Conservation (phyloP, 2,113 vertebrate genomes). For the Bubo bubo region DNA sequence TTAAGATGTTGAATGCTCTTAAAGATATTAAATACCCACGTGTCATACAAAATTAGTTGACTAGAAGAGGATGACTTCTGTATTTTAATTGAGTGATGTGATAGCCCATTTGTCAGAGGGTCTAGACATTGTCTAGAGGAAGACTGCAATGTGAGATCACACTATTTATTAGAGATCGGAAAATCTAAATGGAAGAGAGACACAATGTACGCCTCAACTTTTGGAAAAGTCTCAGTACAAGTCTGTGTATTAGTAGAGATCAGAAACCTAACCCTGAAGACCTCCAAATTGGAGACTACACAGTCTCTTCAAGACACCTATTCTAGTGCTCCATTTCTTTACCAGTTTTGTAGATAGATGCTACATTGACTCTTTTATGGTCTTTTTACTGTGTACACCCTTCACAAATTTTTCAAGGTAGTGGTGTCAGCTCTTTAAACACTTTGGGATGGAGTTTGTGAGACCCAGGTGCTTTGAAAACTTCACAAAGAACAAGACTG, state of each 20-base stretch:
- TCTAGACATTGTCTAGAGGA: not conserved
- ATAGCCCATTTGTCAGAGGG: not conserved
- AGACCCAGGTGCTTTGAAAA: not conserved
- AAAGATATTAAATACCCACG: slow-evolving; percentile 32
- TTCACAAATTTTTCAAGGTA: not conserved
- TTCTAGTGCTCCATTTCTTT: not conserved
- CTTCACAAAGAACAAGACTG: not conserved
- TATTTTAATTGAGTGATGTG: not conserved
- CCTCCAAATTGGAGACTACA: not conserved
- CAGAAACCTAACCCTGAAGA: not conserved
- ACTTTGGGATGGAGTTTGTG: not conserved
- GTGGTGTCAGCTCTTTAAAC: not conserved
- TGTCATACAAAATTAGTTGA: slow-evolving; percentile 7
- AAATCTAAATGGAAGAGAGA: not conserved
- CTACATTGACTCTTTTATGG: not conserved
- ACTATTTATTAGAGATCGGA: not conserved
- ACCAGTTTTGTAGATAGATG: not conserved
- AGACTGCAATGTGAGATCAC: not conserved
- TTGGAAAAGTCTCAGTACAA: not conserved
- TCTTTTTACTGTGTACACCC: not conserved
- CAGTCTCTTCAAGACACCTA: not conserved
- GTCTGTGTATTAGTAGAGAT: not conserved
- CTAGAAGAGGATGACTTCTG: not conserved
- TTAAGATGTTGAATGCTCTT: slow-evolving; percentile 25
- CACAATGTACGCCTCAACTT: not conserved